phyloP scores from a whole-genome alignment of 2,113 vertebrate species.

The Neoarius graeffei region DNA sequence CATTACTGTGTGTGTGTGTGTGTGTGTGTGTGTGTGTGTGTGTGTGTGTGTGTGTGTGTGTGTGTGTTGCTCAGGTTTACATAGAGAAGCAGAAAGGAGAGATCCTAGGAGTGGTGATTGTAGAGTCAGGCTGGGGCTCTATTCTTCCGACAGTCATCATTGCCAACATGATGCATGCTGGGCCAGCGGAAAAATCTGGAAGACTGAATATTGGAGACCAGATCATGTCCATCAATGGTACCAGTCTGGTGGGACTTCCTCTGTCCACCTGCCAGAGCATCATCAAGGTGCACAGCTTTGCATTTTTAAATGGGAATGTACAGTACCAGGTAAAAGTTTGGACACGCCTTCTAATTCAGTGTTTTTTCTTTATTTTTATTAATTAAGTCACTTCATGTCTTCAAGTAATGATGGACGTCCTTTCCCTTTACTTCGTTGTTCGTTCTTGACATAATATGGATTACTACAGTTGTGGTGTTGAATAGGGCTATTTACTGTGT shows the following conservation, averaged over 20 bases:
- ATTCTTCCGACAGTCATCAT: constrained; percentile 97
- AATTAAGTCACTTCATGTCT: too few species aligned
- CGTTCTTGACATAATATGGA: too few species aligned
- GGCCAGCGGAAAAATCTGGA: constrained; percentile 92
- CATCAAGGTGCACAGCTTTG: constrained; percentile 82
- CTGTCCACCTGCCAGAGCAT: constrained; percentile 99
- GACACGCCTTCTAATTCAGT: too few species aligned
- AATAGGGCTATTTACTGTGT: too few species aligned
- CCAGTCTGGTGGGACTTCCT: constrained; percentile 93
- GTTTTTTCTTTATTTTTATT: too few species aligned
- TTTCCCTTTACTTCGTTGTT: too few species aligned
- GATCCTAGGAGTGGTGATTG: constrained; percentile 93
- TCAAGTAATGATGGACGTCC: too few species aligned
- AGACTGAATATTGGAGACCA: constrained; percentile 94
- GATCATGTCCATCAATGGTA: constrained; percentile 98
- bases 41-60: neutral
- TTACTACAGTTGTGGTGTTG: too few species aligned
- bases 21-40: constrained; percentile 4
- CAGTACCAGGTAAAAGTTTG: too few species aligned
- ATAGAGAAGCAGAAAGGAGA: constrained; percentile 97
- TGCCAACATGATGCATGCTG: constrained; percentile 98
- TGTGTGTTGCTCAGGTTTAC: constrained; percentile 76
- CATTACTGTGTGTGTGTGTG: neutral
- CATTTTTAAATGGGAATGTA: neutral
- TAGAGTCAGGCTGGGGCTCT: constrained; percentile 98